Evolutionary conservation across 2,797 vertebrate genomes (phyloP), one percentile per base, ranked within the genome.

Genomic region (Eulemur mongoz): DNA sequence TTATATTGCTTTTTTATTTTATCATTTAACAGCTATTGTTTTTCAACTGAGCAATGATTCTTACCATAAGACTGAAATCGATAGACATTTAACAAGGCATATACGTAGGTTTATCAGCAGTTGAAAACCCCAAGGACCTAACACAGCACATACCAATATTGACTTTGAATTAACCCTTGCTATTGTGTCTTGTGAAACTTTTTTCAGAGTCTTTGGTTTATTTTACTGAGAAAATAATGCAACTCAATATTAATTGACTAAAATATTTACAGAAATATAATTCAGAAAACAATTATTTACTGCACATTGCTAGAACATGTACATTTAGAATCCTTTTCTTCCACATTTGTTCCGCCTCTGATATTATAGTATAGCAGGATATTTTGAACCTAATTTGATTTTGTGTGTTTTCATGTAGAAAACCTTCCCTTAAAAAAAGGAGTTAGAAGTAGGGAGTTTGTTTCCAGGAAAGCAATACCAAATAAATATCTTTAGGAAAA

Each of bases 51-150:
- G 93, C 80, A 97, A 96, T 63, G 95, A 95, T 98, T 98, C 90
- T 98, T 97, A 98, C 94, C 73, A 98, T 97, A 93, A 96, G 93
- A 94, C 97, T 98, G 89, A 97, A 98, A 98, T 98, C 97, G 97
- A 98, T 98, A 98, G 67, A 95, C 81, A 98, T 97, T 94, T 96
- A 98, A 97, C 96, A 97, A 93, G 80, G 94, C 96, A 95, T 81
- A 97, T 72, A 94, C 45, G 86, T 48, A 98, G 52, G 76, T 95
- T 97, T 97, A 95, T 93, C 95, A 98, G 95, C 96, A 96, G 86
- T 84, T 91, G 96, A 81, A 90, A 98, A 96, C 13, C 38, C 82
- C 30, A 92, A 95, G 30, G 69, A 96, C 94, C 94, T 98, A 90
- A 97, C 35, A 95, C 54, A 97, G 82, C 69, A 95, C 61, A 97